Percentiles rank a stretch among this genome's conserved stretches.
Evolutionary conservation across 2,888 invertebrate genomes (phyloP).

Genomic region (Stegana nigrithorax): DNA sequence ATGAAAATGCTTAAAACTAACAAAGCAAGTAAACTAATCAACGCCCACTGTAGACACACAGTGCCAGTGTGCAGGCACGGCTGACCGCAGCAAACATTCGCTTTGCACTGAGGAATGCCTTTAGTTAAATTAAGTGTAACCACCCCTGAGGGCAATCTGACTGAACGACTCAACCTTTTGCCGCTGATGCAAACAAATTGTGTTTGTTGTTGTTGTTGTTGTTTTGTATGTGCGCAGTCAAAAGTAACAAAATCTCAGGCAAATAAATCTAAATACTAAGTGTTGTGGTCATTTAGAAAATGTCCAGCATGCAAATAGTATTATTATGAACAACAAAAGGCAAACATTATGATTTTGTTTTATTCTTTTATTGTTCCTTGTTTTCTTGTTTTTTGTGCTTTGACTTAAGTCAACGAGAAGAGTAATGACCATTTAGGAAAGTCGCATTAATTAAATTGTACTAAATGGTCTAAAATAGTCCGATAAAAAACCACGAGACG

Average conservation of each 20-base stretch:
- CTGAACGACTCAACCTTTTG: background rate
- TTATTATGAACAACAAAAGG: constrained; percentile 28
- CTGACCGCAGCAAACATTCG: background rate
- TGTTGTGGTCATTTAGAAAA: constrained; percentile 61
- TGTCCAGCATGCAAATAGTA: constrained; percentile 47
- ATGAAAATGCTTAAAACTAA: background rate
- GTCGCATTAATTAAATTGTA: constrained; percentile 50
- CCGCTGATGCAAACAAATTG: background rate
- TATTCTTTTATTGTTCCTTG: too few species aligned
- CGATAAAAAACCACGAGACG: too few species aligned
- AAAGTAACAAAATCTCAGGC: constrained; percentile 49
- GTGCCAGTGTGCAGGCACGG: too few species aligned
- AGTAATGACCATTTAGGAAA: constrained; percentile 47
- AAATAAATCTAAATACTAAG: constrained; percentile 58
- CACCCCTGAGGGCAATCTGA: too few species aligned
- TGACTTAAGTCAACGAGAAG: constrained; percentile 4
- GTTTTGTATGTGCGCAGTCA: constrained; percentile 40
- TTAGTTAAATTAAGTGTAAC: constrained; percentile 17
- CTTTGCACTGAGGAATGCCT: background rate
- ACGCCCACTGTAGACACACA: too few species aligned
- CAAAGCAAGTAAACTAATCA: constrained; percentile 48
- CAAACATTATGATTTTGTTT: too few species aligned
- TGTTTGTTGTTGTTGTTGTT: background rate
- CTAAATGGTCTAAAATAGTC: constrained; percentile 27
- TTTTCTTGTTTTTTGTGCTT: constrained; percentile 20